Percentiles rank a stretch among this genome's conserved stretches.
These are phyloP conservation scores for Polydrusus cervinus DNA, from an alignment of 2,888 invertebrate species.

Conservation along the genomic window DNA sequence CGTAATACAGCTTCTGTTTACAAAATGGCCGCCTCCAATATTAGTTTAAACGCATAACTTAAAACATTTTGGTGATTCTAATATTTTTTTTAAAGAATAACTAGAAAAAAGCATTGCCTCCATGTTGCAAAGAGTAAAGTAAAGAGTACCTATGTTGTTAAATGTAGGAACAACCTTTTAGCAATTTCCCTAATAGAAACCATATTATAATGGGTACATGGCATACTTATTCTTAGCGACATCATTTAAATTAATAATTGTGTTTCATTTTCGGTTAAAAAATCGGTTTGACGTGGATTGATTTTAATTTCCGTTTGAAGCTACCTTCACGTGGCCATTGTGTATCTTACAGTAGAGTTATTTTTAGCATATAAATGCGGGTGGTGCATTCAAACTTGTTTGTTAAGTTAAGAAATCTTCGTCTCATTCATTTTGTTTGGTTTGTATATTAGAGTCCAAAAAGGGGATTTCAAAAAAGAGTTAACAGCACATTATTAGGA, in stretches of 20 bases:
- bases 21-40: no score
- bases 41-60: no score
- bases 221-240: not conserved
- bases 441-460: not conserved
- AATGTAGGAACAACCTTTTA: no score
- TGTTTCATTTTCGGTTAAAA: slow-evolving; percentile 5
- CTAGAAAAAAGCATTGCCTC: no score
- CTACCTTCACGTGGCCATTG: slow-evolving; percentile 31
- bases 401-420: slow-evolving; percentile 15
- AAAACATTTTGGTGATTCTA: no score
- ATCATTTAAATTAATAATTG: slow-evolving; percentile 1
- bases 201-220: no score
- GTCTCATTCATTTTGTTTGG: not conserved
- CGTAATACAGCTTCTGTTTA: no score
- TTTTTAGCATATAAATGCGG: slow-evolving; percentile 35
- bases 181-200: no score
- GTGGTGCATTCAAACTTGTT: slow-evolving; percentile 34
- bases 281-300: slow-evolving; percentile 2
- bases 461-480: slow-evolving; percentile 4
- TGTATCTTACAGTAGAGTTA: slow-evolving; percentile 31
- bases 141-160: no score
- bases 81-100: no score
- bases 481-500: not conserved
- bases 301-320: slow-evolving; percentile 33
- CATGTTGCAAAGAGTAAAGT: no score